Conservation (phyloP, 1,140 invertebrate genomes). For the Brachionus paranguensis region DNA sequence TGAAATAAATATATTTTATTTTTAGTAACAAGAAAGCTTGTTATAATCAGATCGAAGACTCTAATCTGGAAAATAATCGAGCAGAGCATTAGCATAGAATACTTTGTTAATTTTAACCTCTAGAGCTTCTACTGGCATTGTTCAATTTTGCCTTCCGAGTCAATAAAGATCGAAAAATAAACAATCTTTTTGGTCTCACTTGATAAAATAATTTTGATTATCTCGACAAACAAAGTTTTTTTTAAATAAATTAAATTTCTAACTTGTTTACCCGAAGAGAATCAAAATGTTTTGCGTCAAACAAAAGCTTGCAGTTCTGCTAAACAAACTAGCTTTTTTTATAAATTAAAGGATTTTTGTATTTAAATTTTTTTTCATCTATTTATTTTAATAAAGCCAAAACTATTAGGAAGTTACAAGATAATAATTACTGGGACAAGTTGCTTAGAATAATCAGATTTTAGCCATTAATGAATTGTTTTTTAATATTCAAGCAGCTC, state of each 20-base stretch:
- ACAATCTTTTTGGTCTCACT: background rate
- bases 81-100: background rate
- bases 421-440: too few relatives aligned
- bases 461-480: too few relatives aligned
- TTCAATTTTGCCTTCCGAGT: background rate
- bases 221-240: background rate
- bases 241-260: background rate
- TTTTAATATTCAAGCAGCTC: too few relatives aligned
- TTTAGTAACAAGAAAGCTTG: background rate
- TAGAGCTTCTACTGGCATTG: background rate
- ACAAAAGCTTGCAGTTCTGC: background rate
- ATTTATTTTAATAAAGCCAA: too few relatives aligned
- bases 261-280: background rate
- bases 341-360: background rate
- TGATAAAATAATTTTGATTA: background rate
- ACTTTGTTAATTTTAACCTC: too few relatives aligned
- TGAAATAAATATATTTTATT: background rate
- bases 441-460: too few relatives aligned
- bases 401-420: too few relatives aligned
- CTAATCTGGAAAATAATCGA: background rate
- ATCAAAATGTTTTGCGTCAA: background rate
- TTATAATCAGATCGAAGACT: background rate
- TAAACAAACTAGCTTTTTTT: background rate
- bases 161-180: background rate
- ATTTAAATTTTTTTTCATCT: background rate